A percentile compares a stretch with the other conserved stretches of the same genome.
Evolutionary conservation across 1,140 invertebrate species (phyloP).

Genomic region (Nasonia giraulti): DNA sequence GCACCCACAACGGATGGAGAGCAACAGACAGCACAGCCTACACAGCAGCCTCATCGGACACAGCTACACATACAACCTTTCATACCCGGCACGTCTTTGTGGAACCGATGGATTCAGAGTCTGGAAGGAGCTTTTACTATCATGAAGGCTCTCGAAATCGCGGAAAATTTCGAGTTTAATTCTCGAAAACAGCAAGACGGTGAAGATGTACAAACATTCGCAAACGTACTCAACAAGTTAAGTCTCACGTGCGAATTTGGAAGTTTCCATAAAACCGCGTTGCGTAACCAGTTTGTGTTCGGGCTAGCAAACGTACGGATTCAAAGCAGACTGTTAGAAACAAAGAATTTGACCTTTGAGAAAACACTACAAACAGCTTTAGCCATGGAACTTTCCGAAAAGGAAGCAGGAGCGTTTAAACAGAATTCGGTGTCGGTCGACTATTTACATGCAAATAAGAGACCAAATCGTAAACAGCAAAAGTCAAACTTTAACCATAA

Average conservation of each 20-base stretch:
- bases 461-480: background rate
- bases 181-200: conserved; percentile 23
- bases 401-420: background rate
- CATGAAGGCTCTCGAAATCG: conserved; percentile 7
- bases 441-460: background rate
- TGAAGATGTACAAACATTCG: conserved; percentile 30
- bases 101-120: conserved; percentile 11
- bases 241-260: conserved; percentile 26
- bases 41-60: background rate
- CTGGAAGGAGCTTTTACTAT: conserved; percentile 29
- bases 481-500: background rate
- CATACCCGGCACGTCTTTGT: background rate
- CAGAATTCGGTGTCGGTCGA: background rate
- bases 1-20: no score
- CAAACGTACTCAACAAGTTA: background rate
- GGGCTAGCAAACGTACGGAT: conserved; percentile 15
- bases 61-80: conserved; percentile 17
- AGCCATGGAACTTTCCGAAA: conserved; percentile 3
- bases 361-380: conserved; percentile 1
- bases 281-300: conserved; percentile 10
- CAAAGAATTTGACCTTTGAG: conserved; percentile 5
- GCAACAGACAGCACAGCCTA: background rate
- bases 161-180: conserved; percentile 41
- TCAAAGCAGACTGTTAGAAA: conserved; percentile 17
- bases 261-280: background rate